Evolutionary conservation across 1,140 invertebrate genomes (phyloP).

Genomic region (Penaeus japonicus): DNA sequence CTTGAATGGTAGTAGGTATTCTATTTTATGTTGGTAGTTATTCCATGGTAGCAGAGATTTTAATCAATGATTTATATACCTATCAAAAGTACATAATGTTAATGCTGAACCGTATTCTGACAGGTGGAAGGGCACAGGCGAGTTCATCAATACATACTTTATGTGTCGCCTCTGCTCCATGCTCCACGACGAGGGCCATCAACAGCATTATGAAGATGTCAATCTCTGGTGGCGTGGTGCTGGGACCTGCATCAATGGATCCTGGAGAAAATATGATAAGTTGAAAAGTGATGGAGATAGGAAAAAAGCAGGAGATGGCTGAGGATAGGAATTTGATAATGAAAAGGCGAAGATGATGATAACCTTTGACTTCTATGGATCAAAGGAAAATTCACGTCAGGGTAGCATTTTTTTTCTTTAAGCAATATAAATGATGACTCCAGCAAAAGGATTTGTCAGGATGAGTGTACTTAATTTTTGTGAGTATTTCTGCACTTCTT

Average conservation of each 20-base stretch:
- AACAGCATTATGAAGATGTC: constrained; percentile 74
- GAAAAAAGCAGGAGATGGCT: constrained; percentile 14
- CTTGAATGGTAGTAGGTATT: too few relatives aligned
- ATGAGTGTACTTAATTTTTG: too few relatives aligned
- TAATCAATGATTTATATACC: background rate
- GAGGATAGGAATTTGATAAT: background rate
- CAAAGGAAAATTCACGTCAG: too few relatives aligned
- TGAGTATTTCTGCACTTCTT: too few relatives aligned
- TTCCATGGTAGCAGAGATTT: too few relatives aligned
- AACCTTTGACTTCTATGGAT: too few relatives aligned
- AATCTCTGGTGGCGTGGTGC: constrained; percentile 87
- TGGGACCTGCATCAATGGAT: constrained; percentile 75
- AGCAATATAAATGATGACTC: too few relatives aligned
- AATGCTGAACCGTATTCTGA: background rate
- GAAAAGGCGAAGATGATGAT: too few relatives aligned
- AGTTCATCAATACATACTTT: constrained; percentile 94
- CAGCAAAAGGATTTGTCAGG: too few relatives aligned
- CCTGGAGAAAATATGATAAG: constrained; percentile 67
- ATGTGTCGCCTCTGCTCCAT: constrained; percentile 94
- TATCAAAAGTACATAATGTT: background rate
- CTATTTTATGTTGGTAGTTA: too few relatives aligned
- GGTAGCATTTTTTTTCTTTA: too few relatives aligned
- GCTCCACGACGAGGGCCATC: constrained; percentile 74
- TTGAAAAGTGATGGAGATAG: constrained; percentile 38
- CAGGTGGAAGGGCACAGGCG: constrained; percentile 84